Base-by-base conservation (phyloP, 2,888 invertebrate species). In the Andrena trimmerana region DNA sequence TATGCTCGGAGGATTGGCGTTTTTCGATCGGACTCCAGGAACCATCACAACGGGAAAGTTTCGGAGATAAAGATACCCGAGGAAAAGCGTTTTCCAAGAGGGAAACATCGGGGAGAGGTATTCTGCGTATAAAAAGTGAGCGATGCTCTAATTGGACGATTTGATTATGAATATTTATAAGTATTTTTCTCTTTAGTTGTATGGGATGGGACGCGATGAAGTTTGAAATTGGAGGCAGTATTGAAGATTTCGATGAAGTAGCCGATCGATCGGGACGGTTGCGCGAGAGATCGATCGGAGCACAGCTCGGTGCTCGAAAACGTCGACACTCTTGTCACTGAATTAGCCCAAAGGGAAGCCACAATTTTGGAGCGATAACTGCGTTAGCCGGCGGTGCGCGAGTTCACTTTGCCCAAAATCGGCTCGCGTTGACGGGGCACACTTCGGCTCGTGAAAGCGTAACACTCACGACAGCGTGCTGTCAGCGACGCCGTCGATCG, bases 401-500 rank as follows among this genome's bases (percentile, higher is more conserved):
- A 13, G 52, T 16, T 24, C n/a, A 16, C 24, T n/a, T 20, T 52
- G 79, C 70, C 78, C 66, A 66, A 78, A 72, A 80, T 78, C 80
- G 78, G 60, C 57, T 42, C 31, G 33, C 69, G 33, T 16, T 42
- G 50, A 6, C 48, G 27, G 42, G 24, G 24, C 29, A 50, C 31
- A 24, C 48, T 20, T 73, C 68, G 20, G 33, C 31, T 65, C 75
- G 59, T 63, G 79, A 81, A 81, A 81, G 81, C 70, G 70, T 70
- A 65, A 76, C 76, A 60, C 66, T 71, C 52, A 42, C 60, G 67
- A 57, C 76, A 68, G 68, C 63, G 78, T 52, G 50, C 63, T 60
- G 66, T 80, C 70, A 57, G 62, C 66, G 66, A 62, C 71, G 63
- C 24, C 66, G 57, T 60, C 77, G 75, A 70, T 54, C 68, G 33